Evolutionary conservation across 2,888 invertebrate genomes (phyloP), one percentile per base, ranked within the genome.

Genomic region (Chromoteleia sp.): DNA sequence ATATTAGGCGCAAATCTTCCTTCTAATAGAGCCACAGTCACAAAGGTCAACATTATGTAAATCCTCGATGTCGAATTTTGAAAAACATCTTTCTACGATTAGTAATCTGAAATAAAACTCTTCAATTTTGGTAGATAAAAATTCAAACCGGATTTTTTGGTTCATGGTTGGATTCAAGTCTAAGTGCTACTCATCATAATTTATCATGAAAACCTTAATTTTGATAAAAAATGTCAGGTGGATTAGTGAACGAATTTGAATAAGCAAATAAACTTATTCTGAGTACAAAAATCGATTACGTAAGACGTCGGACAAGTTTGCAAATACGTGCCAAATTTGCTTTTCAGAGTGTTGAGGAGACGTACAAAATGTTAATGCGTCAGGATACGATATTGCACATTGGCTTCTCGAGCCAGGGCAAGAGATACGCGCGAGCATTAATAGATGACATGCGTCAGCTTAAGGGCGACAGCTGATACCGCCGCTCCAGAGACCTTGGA

Each of bases 311-410:
- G 14, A 41, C 41, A 61, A 58, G 45, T 65, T 71, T 39, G 70
- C 15, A 63, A 71, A 65, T 65, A 71, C 59, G 58, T 76, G 76
- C 77, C 73, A 81, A 81, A 81, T 67, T 73, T 65, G 75, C 63
- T 70, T 75, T 65, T 81, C 45, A 17, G 58, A 48, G 58, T 54
- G 54, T 45, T 39, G 58, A 50, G 63, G n/a, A 52, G 59, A 54
- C 52, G 15, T 25, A 12, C 17, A 39, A 50, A 48, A 50, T 67
- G 43, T 67, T 59, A 68, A 67, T 65, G 54, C 43, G 45, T 52
- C 39, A 59, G 41, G 50, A 33, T 15, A 17, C 17, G 36, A 48
- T 63, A 33, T 65, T 61, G 33, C 52, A 33, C 12, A 36, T 1
- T 45, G 45, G 67, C 2, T 50, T 54, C 15, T 54, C 3, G 25